Conservation (phyloP, 2,797 vertebrate species). For the Sebastes cheni region DNA sequence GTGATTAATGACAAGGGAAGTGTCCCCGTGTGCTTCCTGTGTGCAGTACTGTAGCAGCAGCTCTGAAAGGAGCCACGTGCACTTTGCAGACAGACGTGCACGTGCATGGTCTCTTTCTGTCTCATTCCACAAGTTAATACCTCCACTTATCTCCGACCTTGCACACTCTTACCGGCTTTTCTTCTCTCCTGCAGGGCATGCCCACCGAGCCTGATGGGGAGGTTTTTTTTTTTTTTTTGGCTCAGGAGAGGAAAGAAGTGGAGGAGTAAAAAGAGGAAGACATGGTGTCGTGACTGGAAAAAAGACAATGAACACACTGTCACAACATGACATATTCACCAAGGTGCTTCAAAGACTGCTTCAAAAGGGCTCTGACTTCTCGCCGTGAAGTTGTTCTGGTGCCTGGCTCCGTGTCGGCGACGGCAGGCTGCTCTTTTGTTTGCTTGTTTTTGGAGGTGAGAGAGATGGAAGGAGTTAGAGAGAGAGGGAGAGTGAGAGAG, state of each 20-base stretch:
- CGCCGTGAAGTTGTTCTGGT: constrained; percentile 9
- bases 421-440: constrained; percentile 18
- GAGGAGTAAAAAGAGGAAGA: neutral
- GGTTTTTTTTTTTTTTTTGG: constrained; percentile 10
- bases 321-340: constrained; percentile 18
- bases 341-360: constrained; percentile 5
- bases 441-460: constrained; percentile 16
- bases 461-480: neutral
- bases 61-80: constrained; percentile 16
- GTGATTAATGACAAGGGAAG: constrained; percentile 75
- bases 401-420: neutral
- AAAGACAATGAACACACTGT: constrained; percentile 15
- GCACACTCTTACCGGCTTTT: constrained; percentile 31
- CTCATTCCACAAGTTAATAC: constrained; percentile 58
- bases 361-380: constrained; percentile 4
- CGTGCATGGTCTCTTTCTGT: constrained; percentile 41
- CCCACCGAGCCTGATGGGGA: neutral
- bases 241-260: constrained; percentile 13
- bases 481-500: neutral
- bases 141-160: constrained; percentile 65
- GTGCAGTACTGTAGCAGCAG: constrained; percentile 22
- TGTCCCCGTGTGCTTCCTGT: constrained; percentile 52
- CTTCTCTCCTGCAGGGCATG: constrained; percentile 30
- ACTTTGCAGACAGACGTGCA: neutral
- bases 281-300: neutral